Base-by-base conservation (phyloP, 2,888 invertebrate species). In the Drosophila longiperda region DNA sequence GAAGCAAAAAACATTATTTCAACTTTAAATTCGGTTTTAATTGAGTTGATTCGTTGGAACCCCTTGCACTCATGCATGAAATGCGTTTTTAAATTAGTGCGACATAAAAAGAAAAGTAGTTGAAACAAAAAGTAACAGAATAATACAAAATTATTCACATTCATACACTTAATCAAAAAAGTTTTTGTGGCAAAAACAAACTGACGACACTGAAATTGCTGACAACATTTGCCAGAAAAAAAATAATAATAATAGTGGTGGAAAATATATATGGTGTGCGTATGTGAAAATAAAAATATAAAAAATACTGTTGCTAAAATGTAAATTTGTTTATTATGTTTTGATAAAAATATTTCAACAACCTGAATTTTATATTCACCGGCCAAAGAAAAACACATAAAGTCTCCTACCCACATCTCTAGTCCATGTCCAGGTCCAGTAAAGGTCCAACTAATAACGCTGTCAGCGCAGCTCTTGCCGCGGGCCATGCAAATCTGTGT, bases 291-390 rank as follows among this genome's bases (percentile, higher is more conserved):
- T 26, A 69, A 57, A 32, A 20, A 61, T 29, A 29, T 29, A 29
- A 29, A 36, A 58, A 57, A 23, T 71, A 60, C 60, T 63, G 23
- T 23, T 36, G 57, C 54, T 59, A 48, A 77, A 83, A 89, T 86
- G 90, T 74, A 86, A 85, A 90, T 86, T 89, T 90, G 83, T 90
- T 89, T 81, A 85, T 89, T 87, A 85, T 82, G 80, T 78, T 87
- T 75, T 80, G 78, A 82, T 87, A 78, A 82, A 84, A 75, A 75
- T 74, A 78, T 78, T 78, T 80, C 36, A 61, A 50, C 66, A 78
- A 60, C 73, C 78, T 87, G 85, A 84, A 89, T 87, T 87, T 89
- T 78, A 82, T 73, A 82, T 73, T 66, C 66, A 65, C 68, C 53
- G 38, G 38, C 65, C 59, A 80, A 78, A 38, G 54, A 48, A 60